Evolutionary conservation across 2,888 invertebrate genomes (phyloP).

Genomic region (Melinaea marsaeus): DNA sequence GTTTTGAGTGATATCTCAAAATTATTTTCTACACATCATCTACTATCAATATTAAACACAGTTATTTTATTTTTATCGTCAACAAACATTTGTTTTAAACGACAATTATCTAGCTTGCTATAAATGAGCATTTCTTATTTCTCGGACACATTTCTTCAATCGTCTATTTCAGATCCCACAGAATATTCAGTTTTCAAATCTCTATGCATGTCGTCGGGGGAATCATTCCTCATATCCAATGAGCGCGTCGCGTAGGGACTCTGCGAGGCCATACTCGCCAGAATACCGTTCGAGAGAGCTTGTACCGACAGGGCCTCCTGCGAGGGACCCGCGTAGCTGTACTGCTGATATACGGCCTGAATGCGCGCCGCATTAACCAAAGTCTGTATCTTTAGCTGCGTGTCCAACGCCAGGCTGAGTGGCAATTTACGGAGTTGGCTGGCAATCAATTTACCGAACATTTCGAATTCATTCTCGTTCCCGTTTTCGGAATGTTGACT

Average conservation of each 20-base stretch:
- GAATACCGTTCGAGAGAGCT: slow-evolving; percentile 68
- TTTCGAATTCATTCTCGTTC: slow-evolving; percentile 72
- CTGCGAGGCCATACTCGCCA: slow-evolving; percentile 67
- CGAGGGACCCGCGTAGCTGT: slow-evolving; percentile 70
- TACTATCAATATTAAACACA: too few species aligned
- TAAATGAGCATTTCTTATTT: slow-evolving; percentile 16
- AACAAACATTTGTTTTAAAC: background rate
- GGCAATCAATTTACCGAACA: slow-evolving; percentile 72
- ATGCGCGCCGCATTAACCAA: slow-evolving; percentile 69
- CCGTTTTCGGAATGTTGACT: slow-evolving; percentile 70
- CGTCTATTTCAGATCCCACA: slow-evolving; percentile 64
- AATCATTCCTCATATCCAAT: slow-evolving; percentile 55
- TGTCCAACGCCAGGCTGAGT: slow-evolving; percentile 66
- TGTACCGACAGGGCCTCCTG: slow-evolving; percentile 70
- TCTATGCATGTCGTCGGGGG: slow-evolving; percentile 62
- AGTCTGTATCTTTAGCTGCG: slow-evolving; percentile 71
- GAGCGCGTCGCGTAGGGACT: slow-evolving; percentile 53
- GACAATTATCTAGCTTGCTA: slow-evolving; percentile 32
- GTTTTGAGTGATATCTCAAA: background rate
- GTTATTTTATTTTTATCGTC: slow-evolving; percentile 2
- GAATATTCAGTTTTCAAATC: slow-evolving; percentile 64
- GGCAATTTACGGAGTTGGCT: slow-evolving; percentile 70
- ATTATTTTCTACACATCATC: background rate
- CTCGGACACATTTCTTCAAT: slow-evolving; percentile 38
- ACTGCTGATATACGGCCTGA: slow-evolving; percentile 72